Base-by-base conservation (phyloP, 2,113 vertebrate species). In the Varanus komodoensis region DNA sequence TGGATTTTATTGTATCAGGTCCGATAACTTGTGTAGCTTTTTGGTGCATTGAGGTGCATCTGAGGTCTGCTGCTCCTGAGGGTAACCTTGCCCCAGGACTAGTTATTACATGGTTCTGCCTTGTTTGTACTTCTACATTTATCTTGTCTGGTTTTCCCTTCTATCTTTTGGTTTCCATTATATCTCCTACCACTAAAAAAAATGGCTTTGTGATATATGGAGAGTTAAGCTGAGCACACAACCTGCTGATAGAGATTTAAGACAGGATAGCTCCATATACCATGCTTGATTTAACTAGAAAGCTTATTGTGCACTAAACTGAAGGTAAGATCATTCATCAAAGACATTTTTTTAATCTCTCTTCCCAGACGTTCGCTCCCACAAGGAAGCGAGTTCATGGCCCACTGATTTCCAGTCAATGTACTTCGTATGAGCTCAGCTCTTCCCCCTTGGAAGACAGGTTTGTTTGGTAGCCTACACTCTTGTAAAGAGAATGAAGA, bases 321-420 rank as follows among this genome's bases (percentile, higher is more conserved):
- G 9, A 34, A 93, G 6, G 8, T 61, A 73, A 92, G 87, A 50
- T 2, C 14, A 57, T 92, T 89, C 81, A 78, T 48, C 86, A 52
- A 9, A 8, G 4, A 90, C 77, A 61, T 6, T 2, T 74, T 25
- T 80, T 86, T 1, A 9, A 87, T 25, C 52, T 21, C 1, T 48
- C 75, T 86, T 25, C 0, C 54, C 69, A 64, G 94, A 82, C 19
- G 1, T 34, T 17, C 21, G 11, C 57, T 67, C 44, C 77, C 50
- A 73, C 38, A 90, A 69, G n/a, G 80, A 11, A 19, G 23, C 64
- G 8, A n/a, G 1, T 75, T 90, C 79, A 71, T 80, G 75, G 23
- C 14, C 61, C 64, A 27, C 3, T 21, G 6, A 81, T 93, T 91
- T 93, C 82, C 73, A 74, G 54, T 38, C 21, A 91, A 8, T 57